Percentiles rank a stretch among this genome's conserved stretches.
phyloP scores from a whole-genome alignment of 2,113 vertebrate species.

The Oryzias celebensis region DNA sequence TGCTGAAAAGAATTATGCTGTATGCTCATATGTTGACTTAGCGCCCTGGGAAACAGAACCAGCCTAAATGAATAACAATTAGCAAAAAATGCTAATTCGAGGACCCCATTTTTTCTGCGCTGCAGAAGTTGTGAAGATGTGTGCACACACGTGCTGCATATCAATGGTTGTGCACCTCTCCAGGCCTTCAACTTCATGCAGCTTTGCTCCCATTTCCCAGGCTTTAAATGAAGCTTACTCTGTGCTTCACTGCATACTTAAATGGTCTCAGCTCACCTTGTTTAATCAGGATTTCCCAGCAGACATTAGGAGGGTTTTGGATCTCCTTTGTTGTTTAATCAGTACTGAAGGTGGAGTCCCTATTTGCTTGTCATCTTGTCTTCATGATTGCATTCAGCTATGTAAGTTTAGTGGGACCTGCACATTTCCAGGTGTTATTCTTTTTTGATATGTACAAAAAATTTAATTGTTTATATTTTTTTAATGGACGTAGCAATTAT shows the following conservation, averaged over 20 bases:
- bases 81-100: slow-evolving; percentile 60
- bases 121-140: slow-evolving; percentile 18
- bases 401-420: not conserved
- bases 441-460: not conserved
- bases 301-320: slow-evolving; percentile 42
- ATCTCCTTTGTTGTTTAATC: slow-evolving; percentile 57
- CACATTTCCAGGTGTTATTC: not conserved
- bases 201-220: slow-evolving; percentile 55
- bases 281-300: slow-evolving; percentile 60
- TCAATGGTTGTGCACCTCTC: slow-evolving; percentile 41
- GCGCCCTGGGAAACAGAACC: slow-evolving; percentile 26
- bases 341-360: slow-evolving; percentile 21
- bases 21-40: slow-evolving; percentile 16
- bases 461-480: not conserved
- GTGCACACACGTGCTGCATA: slow-evolving; percentile 35
- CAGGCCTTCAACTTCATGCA: slow-evolving; percentile 48
- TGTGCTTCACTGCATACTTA: slow-evolving; percentile 30
- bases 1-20: slow-evolving; percentile 21
- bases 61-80: slow-evolving; percentile 58
- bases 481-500: no score
- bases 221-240: slow-evolving; percentile 52
- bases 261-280: slow-evolving; percentile 44
- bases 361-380: not conserved
- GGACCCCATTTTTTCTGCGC: slow-evolving; percentile 22
- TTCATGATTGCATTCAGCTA: slow-evolving; percentile 4